Conservation (phyloP, 2,888 invertebrate species). For the Kryphioiulus occultus region DNA sequence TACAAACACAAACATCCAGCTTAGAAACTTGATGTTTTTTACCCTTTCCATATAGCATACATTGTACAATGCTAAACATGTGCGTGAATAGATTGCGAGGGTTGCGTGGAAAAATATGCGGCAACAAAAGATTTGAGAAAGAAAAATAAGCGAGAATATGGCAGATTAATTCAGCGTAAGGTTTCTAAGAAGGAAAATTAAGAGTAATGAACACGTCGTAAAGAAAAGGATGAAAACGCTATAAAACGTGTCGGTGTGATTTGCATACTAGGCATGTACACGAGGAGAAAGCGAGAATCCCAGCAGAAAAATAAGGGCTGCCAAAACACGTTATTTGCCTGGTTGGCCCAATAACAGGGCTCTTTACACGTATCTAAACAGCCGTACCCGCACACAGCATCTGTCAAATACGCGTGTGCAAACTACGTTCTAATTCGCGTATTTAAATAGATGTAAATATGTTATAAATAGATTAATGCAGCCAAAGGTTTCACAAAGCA, state of each 20-base stretch:
- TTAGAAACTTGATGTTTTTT: neutral
- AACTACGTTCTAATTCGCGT: neutral
- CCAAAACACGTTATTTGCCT: neutral
- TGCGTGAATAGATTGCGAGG: neutral
- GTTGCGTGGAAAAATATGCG: neutral
- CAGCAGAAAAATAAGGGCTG: neutral
- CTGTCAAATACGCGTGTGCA: neutral
- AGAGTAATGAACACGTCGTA: constrained; percentile 43
- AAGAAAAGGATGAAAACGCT: constrained; percentile 33
- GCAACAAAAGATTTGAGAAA: neutral
- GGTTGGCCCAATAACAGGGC: neutral
- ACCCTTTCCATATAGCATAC: neutral
- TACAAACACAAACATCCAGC: neutral
- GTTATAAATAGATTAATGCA: neutral
- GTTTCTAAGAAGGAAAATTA: constrained; percentile 42
- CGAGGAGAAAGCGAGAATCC: neutral
- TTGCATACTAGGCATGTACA: neutral
- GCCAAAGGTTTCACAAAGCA: neutral
- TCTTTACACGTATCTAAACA: neutral
- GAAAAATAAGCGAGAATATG: neutral
- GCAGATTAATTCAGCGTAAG: constrained; percentile 21
- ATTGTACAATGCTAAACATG: neutral
- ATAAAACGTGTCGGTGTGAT: constrained; percentile 15
- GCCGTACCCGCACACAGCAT: neutral
- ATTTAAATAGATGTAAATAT: constrained; percentile 17